phyloP scores from a whole-genome alignment of 2,888 invertebrate species.

The Hecatera dysodea region DNA sequence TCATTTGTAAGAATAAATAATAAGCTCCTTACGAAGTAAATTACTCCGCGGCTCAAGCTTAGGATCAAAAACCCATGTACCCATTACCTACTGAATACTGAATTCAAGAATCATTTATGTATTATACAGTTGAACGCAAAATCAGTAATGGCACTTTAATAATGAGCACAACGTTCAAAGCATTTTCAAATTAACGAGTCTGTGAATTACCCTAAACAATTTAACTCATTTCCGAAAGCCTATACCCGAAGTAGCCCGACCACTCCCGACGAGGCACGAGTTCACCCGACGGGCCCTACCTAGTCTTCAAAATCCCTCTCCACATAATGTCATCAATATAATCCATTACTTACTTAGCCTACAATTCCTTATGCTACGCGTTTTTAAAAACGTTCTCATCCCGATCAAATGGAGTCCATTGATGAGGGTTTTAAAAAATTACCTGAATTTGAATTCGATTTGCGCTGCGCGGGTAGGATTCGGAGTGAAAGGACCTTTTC shows the following conservation, averaged over 20 bases:
- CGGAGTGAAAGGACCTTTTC: constrained; percentile 25
- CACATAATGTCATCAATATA: constrained; percentile 51
- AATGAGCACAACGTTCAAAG: constrained; percentile 11
- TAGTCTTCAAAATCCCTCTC: constrained; percentile 27
- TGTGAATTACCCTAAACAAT: constrained; percentile 41
- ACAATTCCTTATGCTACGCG: constrained; percentile 35
- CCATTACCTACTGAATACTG: neutral
- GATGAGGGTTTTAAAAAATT: constrained; percentile 63
- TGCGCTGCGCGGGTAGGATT: constrained; percentile 13
- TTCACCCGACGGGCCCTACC: constrained; percentile 8
- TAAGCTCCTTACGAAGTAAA: neutral
- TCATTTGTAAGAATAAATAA: neutral
- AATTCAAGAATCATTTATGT: constrained; percentile 1
- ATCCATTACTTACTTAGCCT: constrained; percentile 52
- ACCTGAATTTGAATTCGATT: constrained; percentile 62
- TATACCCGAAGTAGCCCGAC: constrained; percentile 11
- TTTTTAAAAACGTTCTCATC: constrained; percentile 36
- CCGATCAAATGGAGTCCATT: constrained; percentile 38
- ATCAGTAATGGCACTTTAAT: constrained; percentile 17
- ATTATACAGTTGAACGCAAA: constrained; percentile 6
- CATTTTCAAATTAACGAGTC: constrained; percentile 26
- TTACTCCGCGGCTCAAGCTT: neutral
- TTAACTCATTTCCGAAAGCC: constrained; percentile 24
- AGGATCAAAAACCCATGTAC: neutral
- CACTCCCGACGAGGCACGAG: constrained; percentile 7